A percentile compares a stretch with the other conserved stretches of the same genome.
phyloP scores from a whole-genome alignment of 2,888 invertebrate genomes.

The Eilema caniola region DNA sequence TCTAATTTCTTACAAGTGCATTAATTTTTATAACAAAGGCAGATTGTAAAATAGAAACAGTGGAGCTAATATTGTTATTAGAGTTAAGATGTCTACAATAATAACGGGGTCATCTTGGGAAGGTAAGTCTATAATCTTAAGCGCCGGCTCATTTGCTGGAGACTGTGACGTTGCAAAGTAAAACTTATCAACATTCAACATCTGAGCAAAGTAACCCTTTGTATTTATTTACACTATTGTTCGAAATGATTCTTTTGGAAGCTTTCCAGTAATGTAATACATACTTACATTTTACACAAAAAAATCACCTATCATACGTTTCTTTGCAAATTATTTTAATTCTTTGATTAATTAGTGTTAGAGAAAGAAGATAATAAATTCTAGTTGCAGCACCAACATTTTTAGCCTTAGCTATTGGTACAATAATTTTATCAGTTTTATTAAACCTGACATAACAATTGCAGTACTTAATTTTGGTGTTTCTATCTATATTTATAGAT shows the following conservation, averaged over 20 bases:
- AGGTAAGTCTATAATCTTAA: constrained; percentile 56
- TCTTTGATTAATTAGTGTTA: too few species aligned
- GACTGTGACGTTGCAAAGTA: constrained; percentile 48
- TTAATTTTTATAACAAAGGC: constrained; percentile 8
- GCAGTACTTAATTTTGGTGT: too few species aligned
- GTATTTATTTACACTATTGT: constrained; percentile 1
- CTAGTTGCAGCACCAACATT: too few species aligned
- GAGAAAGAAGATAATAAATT: too few species aligned
- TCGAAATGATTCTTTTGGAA: neutral
- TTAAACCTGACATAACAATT: too few species aligned
- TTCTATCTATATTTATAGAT: too few species aligned
- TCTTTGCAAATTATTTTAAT: too few species aligned
- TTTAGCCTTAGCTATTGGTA: too few species aligned
- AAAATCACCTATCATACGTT: too few species aligned
- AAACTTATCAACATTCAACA: constrained; percentile 13
- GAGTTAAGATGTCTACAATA: constrained; percentile 60
- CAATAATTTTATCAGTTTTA: too few species aligned
- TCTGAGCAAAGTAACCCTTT: neutral
- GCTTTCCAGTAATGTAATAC: neutral
- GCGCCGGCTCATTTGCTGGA: constrained; percentile 37
- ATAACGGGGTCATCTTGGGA: constrained; percentile 71
- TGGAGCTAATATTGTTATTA: constrained; percentile 5
- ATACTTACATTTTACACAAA: too few species aligned
- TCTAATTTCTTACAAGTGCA: neutral
- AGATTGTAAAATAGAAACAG: constrained; percentile 14